These are phyloP conservation scores for Xiphophorus maculatus DNA, from an alignment of 2,113 vertebrate species.

Conservation along the genomic window DNA sequence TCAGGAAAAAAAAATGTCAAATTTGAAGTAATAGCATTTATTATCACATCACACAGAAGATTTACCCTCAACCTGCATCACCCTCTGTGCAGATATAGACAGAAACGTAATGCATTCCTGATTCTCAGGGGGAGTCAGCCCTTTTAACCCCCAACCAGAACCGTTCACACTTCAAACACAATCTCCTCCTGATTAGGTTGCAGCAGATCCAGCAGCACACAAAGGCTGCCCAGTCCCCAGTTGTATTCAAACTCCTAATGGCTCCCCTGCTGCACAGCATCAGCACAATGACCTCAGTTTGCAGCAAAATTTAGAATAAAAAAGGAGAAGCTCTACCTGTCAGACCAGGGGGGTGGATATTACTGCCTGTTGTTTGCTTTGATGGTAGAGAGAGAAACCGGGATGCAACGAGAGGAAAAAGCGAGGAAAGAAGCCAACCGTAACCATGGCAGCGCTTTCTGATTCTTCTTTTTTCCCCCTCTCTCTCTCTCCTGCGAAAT, in stretches of 20 bases:
- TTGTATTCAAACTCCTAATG: slow-evolving; percentile 32
- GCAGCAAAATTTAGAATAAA: slow-evolving; percentile 14
- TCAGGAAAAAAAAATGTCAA: background rate
- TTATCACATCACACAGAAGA: background rate
- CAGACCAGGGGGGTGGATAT: slow-evolving; percentile 36
- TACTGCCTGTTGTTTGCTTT: slow-evolving; percentile 34
- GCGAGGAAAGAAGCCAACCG: slow-evolving; percentile 54
- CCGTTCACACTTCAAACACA: slow-evolving; percentile 49
- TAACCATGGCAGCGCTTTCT: slow-evolving; percentile 75
- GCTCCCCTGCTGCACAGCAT: slow-evolving; percentile 26
- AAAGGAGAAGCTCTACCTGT: slow-evolving; percentile 36
- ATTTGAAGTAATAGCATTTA: background rate
- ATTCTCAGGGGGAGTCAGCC: slow-evolving; percentile 25
- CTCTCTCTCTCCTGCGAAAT: background rate
- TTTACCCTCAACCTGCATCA: slow-evolving; percentile 8
- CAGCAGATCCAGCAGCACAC: slow-evolving; percentile 30
- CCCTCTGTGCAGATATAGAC: slow-evolving; percentile 1
- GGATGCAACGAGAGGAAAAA: slow-evolving; percentile 31
- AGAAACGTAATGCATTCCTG: slow-evolving; percentile 33
- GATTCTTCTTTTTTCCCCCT: background rate
- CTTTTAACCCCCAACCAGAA: slow-evolving; percentile 24
- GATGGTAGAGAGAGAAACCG: slow-evolving; percentile 11
- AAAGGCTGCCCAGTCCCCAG: slow-evolving; percentile 20
- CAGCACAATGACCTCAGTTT: slow-evolving; percentile 16
- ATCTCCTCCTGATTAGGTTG: slow-evolving; percentile 50